Conservation (phyloP, 1,140 invertebrate genomes). For the Atta cephalotes region DNA sequence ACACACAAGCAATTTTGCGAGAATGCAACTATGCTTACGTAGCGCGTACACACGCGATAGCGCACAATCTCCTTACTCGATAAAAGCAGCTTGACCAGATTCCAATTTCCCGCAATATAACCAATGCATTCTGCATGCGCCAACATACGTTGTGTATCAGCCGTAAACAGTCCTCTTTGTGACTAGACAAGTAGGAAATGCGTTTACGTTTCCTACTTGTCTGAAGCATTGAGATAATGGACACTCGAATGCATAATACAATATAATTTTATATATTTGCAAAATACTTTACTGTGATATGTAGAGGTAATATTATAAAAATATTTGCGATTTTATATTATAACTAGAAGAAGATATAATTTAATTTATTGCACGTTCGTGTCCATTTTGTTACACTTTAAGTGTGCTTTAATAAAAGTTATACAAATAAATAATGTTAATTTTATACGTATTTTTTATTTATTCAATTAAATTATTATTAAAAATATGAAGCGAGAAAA, state of each 20-base stretch:
- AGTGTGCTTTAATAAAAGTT: background rate
- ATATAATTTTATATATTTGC: slow-evolving; percentile 11
- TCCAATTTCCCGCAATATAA: slow-evolving; percentile 71
- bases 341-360: background rate
- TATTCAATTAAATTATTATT: background rate
- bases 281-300: background rate
- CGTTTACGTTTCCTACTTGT: background rate
- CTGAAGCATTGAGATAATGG: background rate
- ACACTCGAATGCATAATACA: background rate
- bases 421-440: background rate
- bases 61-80: slow-evolving; percentile 69
- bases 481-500: background rate
- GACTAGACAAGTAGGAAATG: slow-evolving; percentile 42
- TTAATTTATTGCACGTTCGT: background rate
- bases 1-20: slow-evolving; percentile 25
- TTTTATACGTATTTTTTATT: background rate
- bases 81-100: slow-evolving; percentile 68
- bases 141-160: slow-evolving; percentile 24
- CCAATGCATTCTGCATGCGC: slow-evolving; percentile 29
- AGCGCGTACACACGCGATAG: slow-evolving; percentile 19
- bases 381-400: too few relatives aligned
- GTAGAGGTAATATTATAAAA: slow-evolving; percentile 12
- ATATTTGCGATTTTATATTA: background rate
- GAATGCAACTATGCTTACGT: slow-evolving; percentile 27
- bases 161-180: slow-evolving; percentile 50